Conservation (phyloP, 2,888 invertebrate genomes). For the Pecten maximus region DNA sequence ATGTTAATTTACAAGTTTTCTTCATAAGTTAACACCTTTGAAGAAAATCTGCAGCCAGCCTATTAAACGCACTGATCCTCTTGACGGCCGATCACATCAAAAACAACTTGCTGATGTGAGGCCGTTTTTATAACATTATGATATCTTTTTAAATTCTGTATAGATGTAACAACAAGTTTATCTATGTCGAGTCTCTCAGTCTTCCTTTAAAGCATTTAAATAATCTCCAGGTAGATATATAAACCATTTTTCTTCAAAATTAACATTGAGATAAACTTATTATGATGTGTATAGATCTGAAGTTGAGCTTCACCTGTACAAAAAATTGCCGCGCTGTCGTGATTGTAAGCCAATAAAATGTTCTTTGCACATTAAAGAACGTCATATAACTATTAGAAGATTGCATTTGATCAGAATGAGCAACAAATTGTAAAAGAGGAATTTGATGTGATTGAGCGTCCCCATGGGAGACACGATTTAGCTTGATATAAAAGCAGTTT, state of each 20-base stretch:
- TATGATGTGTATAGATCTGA: not conserved
- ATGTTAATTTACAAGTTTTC: not conserved
- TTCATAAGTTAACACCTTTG: not conserved
- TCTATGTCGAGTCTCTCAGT: not conserved
- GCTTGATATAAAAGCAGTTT: conserved; percentile 28
- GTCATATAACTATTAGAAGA: conserved; percentile 35
- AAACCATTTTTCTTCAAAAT: conserved; percentile 22
- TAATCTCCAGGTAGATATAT: conserved; percentile 28
- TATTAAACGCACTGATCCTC: not conserved
- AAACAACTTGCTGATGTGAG: conserved; percentile 13
- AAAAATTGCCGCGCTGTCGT: not conserved
- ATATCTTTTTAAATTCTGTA: not conserved
- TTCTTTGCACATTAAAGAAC: conserved; percentile 20
- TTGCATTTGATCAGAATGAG: conserved; percentile 27
- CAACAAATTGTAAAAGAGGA: conserved; percentile 4
- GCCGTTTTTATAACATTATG: not conserved
- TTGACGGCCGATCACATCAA: not conserved
- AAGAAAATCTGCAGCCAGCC: not conserved
- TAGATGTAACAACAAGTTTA: not conserved
- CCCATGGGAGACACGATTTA: not conserved
- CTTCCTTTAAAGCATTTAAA: conserved; percentile 33
- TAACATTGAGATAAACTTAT: conserved; percentile 3
- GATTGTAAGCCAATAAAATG: not conserved
- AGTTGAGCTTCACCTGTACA: not conserved
- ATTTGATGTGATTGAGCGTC: not conserved